Evolutionary conservation across 1,140 invertebrate species (phyloP).

Genomic region (Megalonaias nervosa): DNA sequence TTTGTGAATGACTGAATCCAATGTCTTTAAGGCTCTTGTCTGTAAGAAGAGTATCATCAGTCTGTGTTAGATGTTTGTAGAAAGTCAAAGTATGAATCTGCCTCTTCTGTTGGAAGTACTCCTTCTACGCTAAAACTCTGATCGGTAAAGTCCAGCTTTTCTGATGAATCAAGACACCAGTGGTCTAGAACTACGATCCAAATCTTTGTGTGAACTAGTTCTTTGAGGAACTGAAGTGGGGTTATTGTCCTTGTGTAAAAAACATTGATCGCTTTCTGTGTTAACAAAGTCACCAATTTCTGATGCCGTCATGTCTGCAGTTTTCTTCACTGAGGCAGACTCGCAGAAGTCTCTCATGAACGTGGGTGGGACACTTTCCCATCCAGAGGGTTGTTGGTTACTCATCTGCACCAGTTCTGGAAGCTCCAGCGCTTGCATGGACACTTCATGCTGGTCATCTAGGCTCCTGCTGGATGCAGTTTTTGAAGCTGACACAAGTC

Average conservation of each 20-base stretch:
- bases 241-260: conserved; percentile 31
- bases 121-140: conserved; percentile 45
- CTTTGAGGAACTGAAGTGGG: too few relatives aligned
- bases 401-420: conserved; percentile 18
- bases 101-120: conserved; percentile 37
- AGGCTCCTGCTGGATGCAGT: conserved; percentile 78
- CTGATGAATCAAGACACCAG: not conserved
- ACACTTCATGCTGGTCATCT: conserved; percentile 85
- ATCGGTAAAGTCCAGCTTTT: conserved; percentile 16
- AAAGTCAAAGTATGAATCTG: conserved; percentile 37
- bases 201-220: not conserved
- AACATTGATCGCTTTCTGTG: conserved; percentile 30
- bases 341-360: not conserved
- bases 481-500: conserved; percentile 78
- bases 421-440: not conserved
- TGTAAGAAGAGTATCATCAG: conserved; percentile 18
- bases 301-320: not conserved
- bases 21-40: conserved; percentile 31
- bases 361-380: conserved; percentile 12
- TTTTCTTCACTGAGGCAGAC: not conserved
- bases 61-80: conserved; percentile 1
- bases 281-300: conserved; percentile 29
- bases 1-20: conserved; percentile 30
- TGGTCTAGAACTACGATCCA: not conserved
- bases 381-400: not conserved